Base-by-base conservation (phyloP, 2,888 invertebrate genomes). In the Ochlodes sylvanus region DNA sequence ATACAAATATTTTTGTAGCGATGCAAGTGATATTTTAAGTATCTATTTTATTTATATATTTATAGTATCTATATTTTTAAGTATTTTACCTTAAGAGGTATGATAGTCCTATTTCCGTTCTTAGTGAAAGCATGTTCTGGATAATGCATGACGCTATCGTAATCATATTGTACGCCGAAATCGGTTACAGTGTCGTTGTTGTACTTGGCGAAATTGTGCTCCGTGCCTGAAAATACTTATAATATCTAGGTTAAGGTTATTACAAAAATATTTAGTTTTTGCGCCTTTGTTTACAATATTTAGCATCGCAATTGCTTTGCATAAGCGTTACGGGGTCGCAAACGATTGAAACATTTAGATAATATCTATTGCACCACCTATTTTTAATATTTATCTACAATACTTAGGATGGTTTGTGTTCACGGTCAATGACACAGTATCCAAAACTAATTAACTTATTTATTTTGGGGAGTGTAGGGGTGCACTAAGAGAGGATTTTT, bases 71-170 rank as follows among this genome's bases (percentile, higher is more conserved):
- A 34, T 34, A 32, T 32, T 38, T 10, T 2, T 9, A 38, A 10
- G 9, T 38, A 47, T n/a, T 10, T 50, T 50, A 67, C 92, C 86
- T 89, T 78, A 47, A 85, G 72, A 0, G 96, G 94, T 52, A 95
- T 92, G 58, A 96, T 96, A 0, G 96, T 96, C 55, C 89, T 89
- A 72, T 94, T 89, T 41, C 95, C 95, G 81, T 96, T 95, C 76
- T 94, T 95, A 0, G 96, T 95, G 79, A 97, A 97, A 0, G 96
- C 96, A 32, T 85, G 88, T 34, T 92, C 92, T 55, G 95, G 94
- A 75, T 97, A 97, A 77, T 97, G 97, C 96, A 97, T 96, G 0
- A 97, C 94, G 77, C 96, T 96, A 9, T 87, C 89, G 74, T 96
- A 97, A 83, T 97, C 96, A 76, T 97, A 97, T 3, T 90, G 84